Evolutionary conservation across 1,140 invertebrate species (phyloP), one percentile per base, ranked within the genome.

Genomic region (Lithobius niger): DNA sequence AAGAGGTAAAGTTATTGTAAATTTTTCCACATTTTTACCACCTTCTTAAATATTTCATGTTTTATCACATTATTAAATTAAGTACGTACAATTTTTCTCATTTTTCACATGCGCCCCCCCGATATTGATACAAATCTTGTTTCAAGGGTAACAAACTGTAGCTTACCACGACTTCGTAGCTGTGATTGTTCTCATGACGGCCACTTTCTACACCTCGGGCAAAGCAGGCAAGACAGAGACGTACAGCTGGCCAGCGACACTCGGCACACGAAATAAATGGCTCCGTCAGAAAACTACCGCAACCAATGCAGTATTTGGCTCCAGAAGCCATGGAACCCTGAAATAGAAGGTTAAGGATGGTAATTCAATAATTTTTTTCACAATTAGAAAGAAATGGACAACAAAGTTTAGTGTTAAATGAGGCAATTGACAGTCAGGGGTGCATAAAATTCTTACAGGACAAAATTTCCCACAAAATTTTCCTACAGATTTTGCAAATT

Each of bases 141-240:
- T 49, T n/a, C 18, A 18, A 22, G 10, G 27, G 10, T 22, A 25
- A 27, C 27, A 13, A 45, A 42, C 26, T 27, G 1, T 28, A 16
- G 58, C 59, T 63, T 59, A 68, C 77, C 22, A 84, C 68, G 50
- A 92, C 75, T 18, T 77, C 71, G 61, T 90, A 91, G 27, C 78
- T 71, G 65, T 92, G 88, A 63, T 81, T 69, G 62, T 81, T 91
- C 62, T 78, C 76, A 67, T 91, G 88, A 1, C 61, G 57, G 0
- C 60, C 66, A 26, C 77, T 74, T 69, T 89, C 83, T 6, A 71
- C 71, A 4, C 88, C 88, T 19, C 77, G 77, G 0, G 85, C 74
- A 69, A 91, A 91, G 71, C 88, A 91, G 3, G 71, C 60, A 1
- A 80, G 68, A 64, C 88, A 92, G 3, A 66, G 24, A 42, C 6